Percentiles rank a stretch among this genome's conserved stretches.
phyloP scores from a whole-genome alignment of 2,888 invertebrate genomes.

The Argyra leucocephala region DNA sequence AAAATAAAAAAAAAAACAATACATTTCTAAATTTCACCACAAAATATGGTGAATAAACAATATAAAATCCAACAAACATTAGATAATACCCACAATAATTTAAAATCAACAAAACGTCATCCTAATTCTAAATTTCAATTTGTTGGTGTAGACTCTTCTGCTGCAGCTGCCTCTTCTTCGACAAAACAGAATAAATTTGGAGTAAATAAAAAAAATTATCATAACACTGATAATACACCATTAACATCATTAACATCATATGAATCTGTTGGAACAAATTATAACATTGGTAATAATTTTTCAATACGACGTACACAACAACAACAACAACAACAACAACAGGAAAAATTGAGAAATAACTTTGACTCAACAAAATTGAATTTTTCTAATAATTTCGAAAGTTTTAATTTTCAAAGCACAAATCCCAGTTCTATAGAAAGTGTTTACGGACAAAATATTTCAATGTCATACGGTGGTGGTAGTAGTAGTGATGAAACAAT shows the following conservation, averaged over 20 bases:
- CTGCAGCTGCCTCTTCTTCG: too few relatives aligned
- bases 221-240: not conserved
- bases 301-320: not conserved
- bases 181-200: not conserved
- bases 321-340: too few relatives aligned
- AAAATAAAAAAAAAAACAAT: too few relatives aligned
- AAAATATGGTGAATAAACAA: slow-evolving; percentile 3
- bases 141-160: not conserved
- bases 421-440: not conserved
- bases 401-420: not conserved
- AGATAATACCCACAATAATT: not conserved
- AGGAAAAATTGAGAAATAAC: too few relatives aligned
- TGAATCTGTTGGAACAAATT: not conserved
- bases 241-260: slow-evolving; percentile 2
- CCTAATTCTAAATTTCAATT: not conserved
- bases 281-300: not conserved
- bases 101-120: not conserved
- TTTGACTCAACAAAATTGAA: not conserved
- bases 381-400: not conserved
- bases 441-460: not conserved
- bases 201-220: not conserved
- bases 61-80: not conserved
- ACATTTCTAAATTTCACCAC: too few relatives aligned
- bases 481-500: not conserved
- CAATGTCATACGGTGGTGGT: not conserved